Evolutionary conservation across 2,113 vertebrate species (phyloP).

Genomic region (Ceratotherium simum): DNA sequence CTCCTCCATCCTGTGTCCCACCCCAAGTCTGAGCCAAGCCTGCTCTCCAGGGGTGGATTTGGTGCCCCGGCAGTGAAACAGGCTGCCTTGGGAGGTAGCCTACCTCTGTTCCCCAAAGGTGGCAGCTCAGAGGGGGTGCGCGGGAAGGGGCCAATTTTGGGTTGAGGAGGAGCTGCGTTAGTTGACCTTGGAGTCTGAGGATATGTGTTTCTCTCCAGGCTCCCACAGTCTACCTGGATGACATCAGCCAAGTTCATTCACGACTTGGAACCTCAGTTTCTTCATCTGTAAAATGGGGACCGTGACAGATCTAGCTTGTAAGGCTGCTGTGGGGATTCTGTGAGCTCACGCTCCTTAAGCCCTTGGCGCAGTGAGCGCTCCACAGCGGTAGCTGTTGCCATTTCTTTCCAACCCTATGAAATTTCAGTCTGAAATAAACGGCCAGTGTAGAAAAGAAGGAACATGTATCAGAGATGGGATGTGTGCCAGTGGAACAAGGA

Average conservation of each 20-base stretch:
- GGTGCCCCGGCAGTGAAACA: neutral
- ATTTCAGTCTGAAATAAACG: neutral
- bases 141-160: neutral
- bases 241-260: neutral
- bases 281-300: neutral
- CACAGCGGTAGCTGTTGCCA: rapidly evolving
- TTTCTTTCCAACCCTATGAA: neutral
- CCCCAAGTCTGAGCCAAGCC: neutral
- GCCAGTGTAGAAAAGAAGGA: neutral
- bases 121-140: rapidly evolving
- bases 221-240: neutral
- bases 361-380: too few relatives aligned
- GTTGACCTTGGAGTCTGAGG: neutral
- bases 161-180: neutral
- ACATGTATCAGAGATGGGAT: neutral
- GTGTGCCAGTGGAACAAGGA: neutral
- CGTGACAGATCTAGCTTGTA: too few relatives aligned
- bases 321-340: neutral
- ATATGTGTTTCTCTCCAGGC: neutral
- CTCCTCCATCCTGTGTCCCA: too few relatives aligned
- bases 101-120: rapidly evolving
- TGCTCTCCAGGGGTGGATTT: neutral
- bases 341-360: neutral
- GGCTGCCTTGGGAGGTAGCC: neutral
- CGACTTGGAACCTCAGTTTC: neutral